These are phyloP conservation scores for Brachionus angularis DNA, from an alignment of 1,140 invertebrate genomes.

Conservation along the genomic window DNA sequence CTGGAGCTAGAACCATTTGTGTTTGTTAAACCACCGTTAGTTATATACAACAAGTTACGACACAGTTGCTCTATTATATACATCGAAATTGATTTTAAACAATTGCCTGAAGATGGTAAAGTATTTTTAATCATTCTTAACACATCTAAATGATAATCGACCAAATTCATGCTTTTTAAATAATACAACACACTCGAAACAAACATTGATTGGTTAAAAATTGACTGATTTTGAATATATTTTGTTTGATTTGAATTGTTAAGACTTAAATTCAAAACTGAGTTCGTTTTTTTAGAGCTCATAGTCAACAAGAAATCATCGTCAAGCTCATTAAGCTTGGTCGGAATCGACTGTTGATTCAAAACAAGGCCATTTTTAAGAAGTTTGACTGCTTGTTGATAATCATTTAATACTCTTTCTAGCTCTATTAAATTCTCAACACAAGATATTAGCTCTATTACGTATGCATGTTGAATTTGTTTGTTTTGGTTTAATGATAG, in stretches of 20 bases:
- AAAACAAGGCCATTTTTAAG: slow-evolving; percentile 12
- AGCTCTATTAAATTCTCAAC: slow-evolving; percentile 26
- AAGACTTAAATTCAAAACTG: background rate
- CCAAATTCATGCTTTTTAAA: slow-evolving; percentile 61
- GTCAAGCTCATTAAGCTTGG: slow-evolving; percentile 46
- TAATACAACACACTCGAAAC: slow-evolving; percentile 74
- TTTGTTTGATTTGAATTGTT: slow-evolving; percentile 9
- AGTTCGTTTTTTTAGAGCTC: background rate
- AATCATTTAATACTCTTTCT: slow-evolving; percentile 8
- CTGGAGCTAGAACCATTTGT: slow-evolving; percentile 17
- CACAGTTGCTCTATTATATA: slow-evolving; percentile 76
- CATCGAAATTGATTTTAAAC: slow-evolving; percentile 71
- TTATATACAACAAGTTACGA: slow-evolving; percentile 70
- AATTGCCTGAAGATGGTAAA: slow-evolving; percentile 69
- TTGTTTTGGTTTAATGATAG: background rate
- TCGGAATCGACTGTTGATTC: slow-evolving; percentile 43
- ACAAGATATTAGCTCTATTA: slow-evolving; percentile 1
- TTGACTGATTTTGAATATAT: slow-evolving; percentile 48
- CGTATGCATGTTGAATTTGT: background rate
- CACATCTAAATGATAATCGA: slow-evolving; percentile 71
- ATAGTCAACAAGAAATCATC: slow-evolving; percentile 25
- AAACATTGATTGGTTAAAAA: slow-evolving; percentile 72
- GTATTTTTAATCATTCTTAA: slow-evolving; percentile 72
- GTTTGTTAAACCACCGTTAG: background rate
- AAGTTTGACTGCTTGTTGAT: background rate